phyloP scores from a whole-genome alignment of 1,140 invertebrate genomes.

The Euglossa dilemma region DNA sequence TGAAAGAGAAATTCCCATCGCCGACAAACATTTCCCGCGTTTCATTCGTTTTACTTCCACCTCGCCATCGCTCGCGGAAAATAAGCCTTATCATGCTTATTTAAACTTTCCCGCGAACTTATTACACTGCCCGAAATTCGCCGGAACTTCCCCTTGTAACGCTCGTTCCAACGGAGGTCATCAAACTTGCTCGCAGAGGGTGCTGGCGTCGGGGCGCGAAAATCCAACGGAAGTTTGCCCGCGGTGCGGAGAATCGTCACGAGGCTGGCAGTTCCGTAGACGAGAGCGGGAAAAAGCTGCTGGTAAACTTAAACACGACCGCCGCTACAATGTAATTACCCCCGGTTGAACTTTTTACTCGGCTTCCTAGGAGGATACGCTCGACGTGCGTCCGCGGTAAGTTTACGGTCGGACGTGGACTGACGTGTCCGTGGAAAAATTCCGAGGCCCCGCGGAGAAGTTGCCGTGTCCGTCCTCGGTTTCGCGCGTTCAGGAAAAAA shows the following conservation, averaged over 20 bases:
- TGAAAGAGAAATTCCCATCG: no score
- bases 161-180: not conserved
- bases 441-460: no score
- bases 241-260: not conserved
- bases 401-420: constrained; percentile 19
- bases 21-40: no score
- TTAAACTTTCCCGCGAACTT: not conserved
- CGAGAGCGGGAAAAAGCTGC: not conserved
- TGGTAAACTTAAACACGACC: constrained; percentile 23
- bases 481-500: constrained; percentile 28
- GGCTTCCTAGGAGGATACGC: not conserved
- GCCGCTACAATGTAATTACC: constrained; percentile 38
- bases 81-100: not conserved
- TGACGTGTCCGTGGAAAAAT: constrained; percentile 38
- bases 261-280: not conserved
- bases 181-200: not conserved
- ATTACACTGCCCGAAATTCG: not conserved
- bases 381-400: not conserved
- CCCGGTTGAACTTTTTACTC: constrained; percentile 46
- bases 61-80: not conserved
- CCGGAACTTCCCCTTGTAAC: not conserved
- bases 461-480: constrained; percentile 14
- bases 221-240: not conserved
- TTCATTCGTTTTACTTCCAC: no score
- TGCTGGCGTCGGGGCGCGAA: not conserved